Evolutionary conservation across 2,113 vertebrate genomes (phyloP).

Genomic region (Balaeniceps rex): DNA sequence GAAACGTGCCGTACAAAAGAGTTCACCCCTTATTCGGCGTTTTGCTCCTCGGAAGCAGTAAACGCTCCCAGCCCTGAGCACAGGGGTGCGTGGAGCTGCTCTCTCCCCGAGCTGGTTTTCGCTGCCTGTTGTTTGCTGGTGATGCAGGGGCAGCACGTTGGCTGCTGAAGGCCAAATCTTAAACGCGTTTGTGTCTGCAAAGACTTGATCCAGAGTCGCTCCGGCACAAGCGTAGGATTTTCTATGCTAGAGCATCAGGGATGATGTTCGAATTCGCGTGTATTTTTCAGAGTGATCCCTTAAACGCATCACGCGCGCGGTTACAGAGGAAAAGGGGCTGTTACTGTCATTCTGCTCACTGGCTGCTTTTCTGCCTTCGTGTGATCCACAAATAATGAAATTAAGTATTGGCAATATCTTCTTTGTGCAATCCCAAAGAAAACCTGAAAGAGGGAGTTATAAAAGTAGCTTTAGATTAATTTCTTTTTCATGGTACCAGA

Average conservation of each 20-base stretch:
- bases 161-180: background rate
- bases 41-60: background rate
- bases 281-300: background rate
- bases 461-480: background rate
- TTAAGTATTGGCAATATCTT: background rate
- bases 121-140: background rate
- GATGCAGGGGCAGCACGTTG: background rate
- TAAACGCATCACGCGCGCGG: background rate
- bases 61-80: background rate
- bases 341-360: background rate
- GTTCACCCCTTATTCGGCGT: rapidly evolving
- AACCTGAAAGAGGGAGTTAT: background rate
- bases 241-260: background rate
- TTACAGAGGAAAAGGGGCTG: background rate
- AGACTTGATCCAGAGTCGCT: background rate
- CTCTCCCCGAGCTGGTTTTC: background rate
- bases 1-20: rapidly evolving
- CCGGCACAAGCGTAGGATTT: background rate
- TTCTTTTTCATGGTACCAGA: background rate
- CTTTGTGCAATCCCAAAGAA: background rate
- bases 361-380: background rate
- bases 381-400: background rate
- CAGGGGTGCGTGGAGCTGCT: rapidly evolving
- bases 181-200: background rate
- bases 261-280: background rate